phyloP scores from a whole-genome alignment of 2,113 vertebrate species.

The Actinemys pallida region DNA sequence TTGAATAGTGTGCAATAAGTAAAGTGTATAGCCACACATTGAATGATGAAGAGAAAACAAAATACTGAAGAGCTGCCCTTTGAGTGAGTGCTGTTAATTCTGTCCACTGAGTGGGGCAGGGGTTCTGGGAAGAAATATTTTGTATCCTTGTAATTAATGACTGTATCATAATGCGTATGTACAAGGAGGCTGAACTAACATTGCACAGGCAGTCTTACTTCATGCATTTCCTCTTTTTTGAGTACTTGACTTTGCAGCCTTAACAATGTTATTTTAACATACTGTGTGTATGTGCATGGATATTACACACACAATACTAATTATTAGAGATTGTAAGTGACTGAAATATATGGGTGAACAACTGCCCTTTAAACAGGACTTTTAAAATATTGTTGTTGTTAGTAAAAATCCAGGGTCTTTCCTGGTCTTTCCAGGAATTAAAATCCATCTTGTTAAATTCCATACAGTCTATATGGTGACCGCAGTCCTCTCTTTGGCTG shows the following conservation, averaged over 20 bases:
- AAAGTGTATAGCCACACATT: not conserved
- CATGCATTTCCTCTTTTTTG: accelerated
- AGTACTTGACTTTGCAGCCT: not conserved
- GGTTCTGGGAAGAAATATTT: not conserved
- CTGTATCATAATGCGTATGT: not conserved
- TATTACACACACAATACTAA: not conserved
- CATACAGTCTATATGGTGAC: not conserved
- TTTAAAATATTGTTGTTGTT: not conserved
- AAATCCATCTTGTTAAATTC: not conserved
- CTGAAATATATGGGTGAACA: not conserved
- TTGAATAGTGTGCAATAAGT: not conserved
- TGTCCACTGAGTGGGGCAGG: not conserved
- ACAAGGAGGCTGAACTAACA: not conserved
- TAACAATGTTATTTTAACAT: not conserved
- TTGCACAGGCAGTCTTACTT: not conserved
- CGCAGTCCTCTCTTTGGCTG: not conserved
- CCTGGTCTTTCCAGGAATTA: not conserved
- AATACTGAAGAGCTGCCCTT: not conserved
- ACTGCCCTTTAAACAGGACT: not conserved
- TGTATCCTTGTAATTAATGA: not conserved
- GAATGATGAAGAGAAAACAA: not conserved
- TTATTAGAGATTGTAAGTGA: not conserved
- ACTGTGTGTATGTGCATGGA: not conserved
- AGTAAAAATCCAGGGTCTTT: not conserved
- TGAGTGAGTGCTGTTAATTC: not conserved